Evolutionary conservation across 2,888 invertebrate species (phyloP), one percentile per base, ranked within the genome.

Genomic region (Ceratothoa steindachneri): DNA sequence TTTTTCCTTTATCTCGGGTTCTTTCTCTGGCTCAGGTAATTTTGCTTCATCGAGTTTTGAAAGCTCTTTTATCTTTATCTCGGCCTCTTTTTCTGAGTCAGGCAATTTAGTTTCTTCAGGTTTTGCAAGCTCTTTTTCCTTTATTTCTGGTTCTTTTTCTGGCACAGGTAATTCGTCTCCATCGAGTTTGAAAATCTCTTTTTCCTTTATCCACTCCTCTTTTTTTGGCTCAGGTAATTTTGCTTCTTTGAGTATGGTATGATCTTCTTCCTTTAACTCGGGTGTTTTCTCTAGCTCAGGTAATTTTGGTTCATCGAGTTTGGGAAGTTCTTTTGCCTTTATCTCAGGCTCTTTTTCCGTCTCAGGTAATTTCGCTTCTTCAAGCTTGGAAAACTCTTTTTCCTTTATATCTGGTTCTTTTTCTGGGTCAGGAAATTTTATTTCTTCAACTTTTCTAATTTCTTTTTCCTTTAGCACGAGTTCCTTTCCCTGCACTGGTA

Each of bases 181-280:
- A 9, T 51, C 27, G 2, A 4, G n/a, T 51, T 24, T 27, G n/a
- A 68, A 19, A 2, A 12, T 12, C 28, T 69, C 52, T 4, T 15
- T 5, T 66, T 19, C 12, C 69, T 69, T 73, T 41, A 27, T 12
- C 53, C 29, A 71, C 31, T 67, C 71, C 41, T 51, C 67, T 67
- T 51, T 79, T 75, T 31, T 72, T 75, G 0, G 74, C 76, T 22
- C 72, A 70, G 22, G 64, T 69, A 9, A 64, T 69, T 41, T 77
- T 72, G 22, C 73, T 73, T 51, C 73, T 75, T 53, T 75, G 67
- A 71, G 69, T 24, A 51, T 51, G 65, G 68, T 67, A 24, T 53
- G 64, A 27, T 41, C 72, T 71, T 71, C 71, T 24, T 30, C 65
- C n/a, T 19, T 12, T 2, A 64, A n/a, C n/a, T n/a, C n/a, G n/a